phyloP scores from a whole-genome alignment of 1,140 invertebrate species.

The Rhynchophorus ferrugineus region DNA sequence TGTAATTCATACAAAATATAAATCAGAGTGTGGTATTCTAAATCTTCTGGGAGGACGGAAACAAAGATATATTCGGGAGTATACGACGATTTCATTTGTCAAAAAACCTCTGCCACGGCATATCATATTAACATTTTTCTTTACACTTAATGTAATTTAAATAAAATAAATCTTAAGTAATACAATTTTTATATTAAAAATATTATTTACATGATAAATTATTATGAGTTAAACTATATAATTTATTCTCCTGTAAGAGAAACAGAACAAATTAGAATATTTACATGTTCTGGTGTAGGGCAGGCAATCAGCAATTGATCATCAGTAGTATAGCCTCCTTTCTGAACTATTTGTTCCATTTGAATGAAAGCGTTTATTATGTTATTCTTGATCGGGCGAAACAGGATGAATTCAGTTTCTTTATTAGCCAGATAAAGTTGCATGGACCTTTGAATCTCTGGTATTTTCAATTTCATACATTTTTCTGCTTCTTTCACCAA shows the following conservation, averaged over 20 bases:
- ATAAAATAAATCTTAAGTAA: no score
- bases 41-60: no score
- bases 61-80: no score
- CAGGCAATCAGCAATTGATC: conserved; percentile 77
- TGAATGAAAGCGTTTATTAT: conserved; percentile 79
- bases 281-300: conserved; percentile 84
- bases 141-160: no score
- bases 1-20: no score
- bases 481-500: conserved; percentile 54
- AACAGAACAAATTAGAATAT: conserved; percentile 72
- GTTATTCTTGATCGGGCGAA: conserved; percentile 87
- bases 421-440: conserved; percentile 91
- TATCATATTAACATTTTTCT: no score
- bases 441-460: conserved; percentile 79
- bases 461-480: conserved; percentile 70
- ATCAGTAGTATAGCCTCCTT: conserved; percentile 68
- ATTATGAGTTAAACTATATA: no score
- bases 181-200: no score
- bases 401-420: conserved; percentile 93
- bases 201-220: no score
- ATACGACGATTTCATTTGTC: no score
- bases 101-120: no score
- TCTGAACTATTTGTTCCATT: conserved; percentile 65
- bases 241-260: conserved; percentile 30
- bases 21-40: no score